A percentile compares a stretch with the other conserved stretches of the same genome.
Conservation (phyloP, 2,888 invertebrate species). For the Drosophila putrida region DNA sequence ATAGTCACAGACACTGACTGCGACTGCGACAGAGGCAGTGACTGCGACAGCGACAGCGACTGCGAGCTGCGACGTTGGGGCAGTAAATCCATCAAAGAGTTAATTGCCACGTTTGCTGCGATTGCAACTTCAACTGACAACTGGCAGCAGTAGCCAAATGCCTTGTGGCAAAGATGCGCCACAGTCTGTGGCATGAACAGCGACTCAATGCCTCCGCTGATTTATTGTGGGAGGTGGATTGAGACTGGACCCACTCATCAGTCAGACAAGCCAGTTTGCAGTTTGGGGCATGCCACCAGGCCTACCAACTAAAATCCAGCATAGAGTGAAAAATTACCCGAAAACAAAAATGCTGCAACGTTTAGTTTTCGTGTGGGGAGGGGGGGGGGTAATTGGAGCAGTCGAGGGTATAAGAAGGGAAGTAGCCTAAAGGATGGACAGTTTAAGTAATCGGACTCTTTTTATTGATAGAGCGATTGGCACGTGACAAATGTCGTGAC, state of each 20-base stretch:
- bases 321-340: constrained; percentile 61
- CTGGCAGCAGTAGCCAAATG: constrained; percentile 64
- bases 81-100: constrained; percentile 77
- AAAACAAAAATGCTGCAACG: constrained; percentile 40
- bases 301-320: constrained; percentile 44
- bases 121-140: constrained; percentile 63
- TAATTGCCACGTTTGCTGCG: constrained; percentile 73
- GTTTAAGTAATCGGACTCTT: constrained; percentile 34
- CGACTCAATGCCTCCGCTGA: constrained; percentile 35
- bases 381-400: constrained; percentile 14
- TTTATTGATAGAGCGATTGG: constrained; percentile 40
- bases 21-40: constrained; percentile 15
- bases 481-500: constrained; percentile 62
- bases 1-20: constrained; percentile 45
- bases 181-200: constrained; percentile 33
- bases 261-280: constrained; percentile 6
- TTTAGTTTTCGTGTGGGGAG: constrained; percentile 23
- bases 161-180: constrained; percentile 58
- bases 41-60: constrained; percentile 5
- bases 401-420: neutral
- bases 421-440: too few relatives aligned
- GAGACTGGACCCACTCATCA: constrained; percentile 34
- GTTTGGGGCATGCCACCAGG: constrained; percentile 1
- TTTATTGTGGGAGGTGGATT: constrained; percentile 60
- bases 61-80: constrained; percentile 26